Evolutionary conservation across 2,797 vertebrate genomes (phyloP).

Genomic region (Bradypodion ventrale): DNA sequence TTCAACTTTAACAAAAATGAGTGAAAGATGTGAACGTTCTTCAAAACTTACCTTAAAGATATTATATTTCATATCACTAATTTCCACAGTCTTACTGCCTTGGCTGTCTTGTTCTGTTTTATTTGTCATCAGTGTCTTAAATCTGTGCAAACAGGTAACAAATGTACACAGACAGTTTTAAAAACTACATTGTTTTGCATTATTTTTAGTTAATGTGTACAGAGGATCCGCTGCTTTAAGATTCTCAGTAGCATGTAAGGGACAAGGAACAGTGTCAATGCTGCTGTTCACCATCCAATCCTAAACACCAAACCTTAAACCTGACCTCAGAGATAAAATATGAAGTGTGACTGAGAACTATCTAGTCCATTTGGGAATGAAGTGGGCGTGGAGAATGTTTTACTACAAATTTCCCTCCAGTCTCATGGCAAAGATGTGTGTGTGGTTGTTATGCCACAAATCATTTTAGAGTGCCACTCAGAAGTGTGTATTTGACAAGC

Average conservation of each 20-base stretch:
- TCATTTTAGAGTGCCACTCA: background rate
- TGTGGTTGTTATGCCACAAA: background rate
- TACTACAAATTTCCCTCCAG: no score
- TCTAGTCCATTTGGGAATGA: background rate
- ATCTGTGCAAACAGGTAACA: constrained; percentile 75
- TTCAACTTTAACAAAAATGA: background rate
- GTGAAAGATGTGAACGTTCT: background rate
- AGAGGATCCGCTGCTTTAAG: background rate
- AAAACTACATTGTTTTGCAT: background rate
- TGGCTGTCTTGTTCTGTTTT: constrained; percentile 79
- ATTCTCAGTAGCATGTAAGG: background rate
- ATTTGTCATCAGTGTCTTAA: constrained; percentile 89
- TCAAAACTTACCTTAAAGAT: constrained; percentile 87
- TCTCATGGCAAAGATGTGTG: background rate
- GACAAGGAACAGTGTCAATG: no score
- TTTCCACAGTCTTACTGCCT: constrained; percentile 86
- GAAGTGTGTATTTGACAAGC: background rate
- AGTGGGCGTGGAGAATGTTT: background rate
- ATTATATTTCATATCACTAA: constrained; percentile 89
- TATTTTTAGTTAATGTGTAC: background rate
- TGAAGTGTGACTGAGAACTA: background rate
- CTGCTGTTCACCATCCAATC: background rate
- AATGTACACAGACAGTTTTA: background rate
- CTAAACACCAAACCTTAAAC: background rate
- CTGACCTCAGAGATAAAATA: background rate